A percentile compares a stretch with the other conserved stretches of the same genome.
Conservation (phyloP, 2,113 vertebrate species). For the Hydrolagus affinis region DNA sequence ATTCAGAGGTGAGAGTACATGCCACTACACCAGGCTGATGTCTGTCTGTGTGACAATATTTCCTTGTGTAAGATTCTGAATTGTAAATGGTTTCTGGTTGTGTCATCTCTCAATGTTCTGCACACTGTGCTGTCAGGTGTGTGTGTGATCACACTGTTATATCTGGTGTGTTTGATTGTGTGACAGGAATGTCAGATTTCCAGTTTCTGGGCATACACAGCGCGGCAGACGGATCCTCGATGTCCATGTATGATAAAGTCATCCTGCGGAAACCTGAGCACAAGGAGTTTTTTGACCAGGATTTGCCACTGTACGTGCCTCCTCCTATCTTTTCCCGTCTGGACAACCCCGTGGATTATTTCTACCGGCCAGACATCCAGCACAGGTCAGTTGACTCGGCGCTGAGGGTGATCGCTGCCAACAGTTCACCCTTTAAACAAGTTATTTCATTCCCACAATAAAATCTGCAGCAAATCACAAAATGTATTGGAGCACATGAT, state of each 20-base stretch:
- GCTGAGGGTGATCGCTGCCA: too few relatives aligned
- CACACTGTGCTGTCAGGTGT: too few relatives aligned
- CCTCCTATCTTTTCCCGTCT: constrained; percentile 90
- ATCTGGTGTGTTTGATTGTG: constrained; percentile 42
- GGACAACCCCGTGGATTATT: constrained; percentile 80
- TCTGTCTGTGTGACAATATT: too few relatives aligned
- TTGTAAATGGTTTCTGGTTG: too few relatives aligned
- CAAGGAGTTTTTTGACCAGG: constrained; percentile 74
- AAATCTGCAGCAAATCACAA: background rate
- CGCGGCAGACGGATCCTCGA: constrained; percentile 48
- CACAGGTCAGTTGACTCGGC: constrained; percentile 56
- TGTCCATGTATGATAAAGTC: constrained; percentile 80
- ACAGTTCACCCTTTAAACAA: background rate
- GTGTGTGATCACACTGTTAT: too few relatives aligned
- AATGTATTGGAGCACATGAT: background rate
- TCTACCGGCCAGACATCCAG: constrained; percentile 71
- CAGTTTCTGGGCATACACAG: constrained; percentile 81
- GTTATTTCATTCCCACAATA: background rate
- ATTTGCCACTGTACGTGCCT: constrained; percentile 76
- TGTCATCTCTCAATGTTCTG: too few relatives aligned
- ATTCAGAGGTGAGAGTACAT: too few relatives aligned
- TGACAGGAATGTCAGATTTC: constrained; percentile 75
- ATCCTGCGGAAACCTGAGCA: constrained; percentile 75
- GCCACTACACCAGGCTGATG: too few relatives aligned
- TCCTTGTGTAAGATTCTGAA: too few relatives aligned